These are phyloP conservation scores for Choloepus hoffmanni DNA, from an alignment of 2,113 vertebrate species.

Conservation along the genomic window DNA sequence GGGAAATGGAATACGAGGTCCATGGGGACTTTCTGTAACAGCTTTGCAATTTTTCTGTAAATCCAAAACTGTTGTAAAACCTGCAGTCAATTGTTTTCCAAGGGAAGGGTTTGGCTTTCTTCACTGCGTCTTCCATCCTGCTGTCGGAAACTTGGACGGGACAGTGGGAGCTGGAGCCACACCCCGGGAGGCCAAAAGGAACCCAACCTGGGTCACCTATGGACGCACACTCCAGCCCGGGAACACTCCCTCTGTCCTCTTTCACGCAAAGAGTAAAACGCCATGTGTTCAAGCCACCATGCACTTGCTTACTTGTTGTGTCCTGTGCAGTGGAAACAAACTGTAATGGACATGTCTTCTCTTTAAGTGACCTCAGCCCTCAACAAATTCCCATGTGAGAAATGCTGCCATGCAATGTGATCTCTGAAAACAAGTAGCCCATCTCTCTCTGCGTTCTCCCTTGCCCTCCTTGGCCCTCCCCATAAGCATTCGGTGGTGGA, in stretches of 20 bases:
- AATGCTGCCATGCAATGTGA: background rate
- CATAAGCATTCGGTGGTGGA: background rate
- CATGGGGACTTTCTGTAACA: no score
- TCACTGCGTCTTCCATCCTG: background rate
- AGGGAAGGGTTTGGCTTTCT: background rate
- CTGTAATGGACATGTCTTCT: background rate
- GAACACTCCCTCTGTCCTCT: background rate
- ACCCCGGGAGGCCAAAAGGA: background rate
- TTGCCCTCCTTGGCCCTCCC: background rate
- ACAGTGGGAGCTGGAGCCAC: background rate
- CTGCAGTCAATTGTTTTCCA: background rate
- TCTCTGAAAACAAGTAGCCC: background rate
- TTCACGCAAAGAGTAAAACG: background rate
- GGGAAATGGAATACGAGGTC: rapidly evolving
- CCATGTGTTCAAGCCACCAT: background rate
- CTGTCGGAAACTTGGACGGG: background rate
- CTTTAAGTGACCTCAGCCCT: background rate
- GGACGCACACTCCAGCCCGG: no score
- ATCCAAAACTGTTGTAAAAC: background rate
- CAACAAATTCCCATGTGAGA: background rate
- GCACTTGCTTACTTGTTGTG: background rate
- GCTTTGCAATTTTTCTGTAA: background rate
- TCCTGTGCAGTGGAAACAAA: background rate
- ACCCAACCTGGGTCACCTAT: rapidly evolving
- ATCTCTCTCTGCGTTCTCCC: background rate